Evolutionary conservation across 2,113 vertebrate genomes (phyloP).

Genomic region (Rhinogobius similis): DNA sequence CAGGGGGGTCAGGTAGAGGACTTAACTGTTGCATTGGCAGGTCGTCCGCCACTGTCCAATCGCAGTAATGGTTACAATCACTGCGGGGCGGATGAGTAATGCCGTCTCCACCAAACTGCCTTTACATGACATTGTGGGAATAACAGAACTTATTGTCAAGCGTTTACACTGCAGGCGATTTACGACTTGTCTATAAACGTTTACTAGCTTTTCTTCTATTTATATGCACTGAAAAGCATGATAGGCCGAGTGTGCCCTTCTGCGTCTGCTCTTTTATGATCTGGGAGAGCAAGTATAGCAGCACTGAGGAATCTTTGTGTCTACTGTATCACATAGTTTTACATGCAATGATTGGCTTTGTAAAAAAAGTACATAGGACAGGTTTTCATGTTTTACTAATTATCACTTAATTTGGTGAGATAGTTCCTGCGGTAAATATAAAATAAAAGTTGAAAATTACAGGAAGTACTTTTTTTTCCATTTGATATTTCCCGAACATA

Average conservation of each 20-base stretch:
- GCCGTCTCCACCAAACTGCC: conserved; percentile 64
- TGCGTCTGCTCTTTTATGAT: conserved; percentile 73
- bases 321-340: conserved; percentile 36
- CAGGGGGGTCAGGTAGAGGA: conserved; percentile 24
- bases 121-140: conserved; percentile 75
- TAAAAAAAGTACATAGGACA: too few relatives aligned
- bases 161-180: conserved; percentile 77
- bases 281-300: conserved; percentile 45
- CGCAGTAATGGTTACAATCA: conserved; percentile 31
- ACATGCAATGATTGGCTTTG: background rate
- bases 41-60: conserved; percentile 38
- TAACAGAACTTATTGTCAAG: conserved; percentile 76
- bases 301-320: conserved; percentile 58
- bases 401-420: too few relatives aligned
- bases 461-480: too few relatives aligned
- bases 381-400: too few relatives aligned
- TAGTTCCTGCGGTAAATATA: too few relatives aligned
- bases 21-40: conserved; percentile 50
- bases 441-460: too few relatives aligned
- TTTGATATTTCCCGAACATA: too few relatives aligned
- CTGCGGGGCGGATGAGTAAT: conserved; percentile 59
- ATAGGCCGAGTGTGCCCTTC: conserved; percentile 64
- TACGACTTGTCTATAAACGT: conserved; percentile 76
- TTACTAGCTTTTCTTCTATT: conserved; percentile 83
- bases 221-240: conserved; percentile 77